Percentiles rank a stretch among this genome's conserved stretches.
phyloP scores from a whole-genome alignment of 2,888 invertebrate species.

The Macrosoma leucophasiata region DNA sequence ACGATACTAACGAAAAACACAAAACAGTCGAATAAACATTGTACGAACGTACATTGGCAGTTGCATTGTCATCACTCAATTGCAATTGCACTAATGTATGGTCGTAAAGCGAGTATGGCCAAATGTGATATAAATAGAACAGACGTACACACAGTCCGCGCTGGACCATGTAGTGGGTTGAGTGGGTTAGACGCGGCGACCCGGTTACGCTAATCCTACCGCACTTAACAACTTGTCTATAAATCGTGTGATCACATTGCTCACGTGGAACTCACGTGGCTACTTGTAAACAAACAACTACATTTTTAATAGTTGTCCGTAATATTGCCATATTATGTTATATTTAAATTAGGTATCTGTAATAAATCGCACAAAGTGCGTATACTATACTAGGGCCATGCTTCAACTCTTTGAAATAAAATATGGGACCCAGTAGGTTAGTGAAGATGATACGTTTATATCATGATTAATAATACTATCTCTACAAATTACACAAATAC shows the following conservation, averaged over 20 bases:
- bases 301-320: no score
- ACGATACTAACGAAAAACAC: no score
- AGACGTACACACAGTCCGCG: constrained; percentile 19
- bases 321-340: no score
- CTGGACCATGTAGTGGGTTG: constrained; percentile 17
- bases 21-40: no score
- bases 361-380: no score
- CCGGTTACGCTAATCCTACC: constrained; percentile 49
- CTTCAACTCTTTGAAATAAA: no score
- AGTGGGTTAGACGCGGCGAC: constrained; percentile 39
- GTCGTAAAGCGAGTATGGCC: constrained; percentile 28
- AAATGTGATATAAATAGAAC: constrained; percentile 49
- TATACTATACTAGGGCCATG: no score
- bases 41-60: constrained; percentile 15
- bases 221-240: constrained; percentile 27
- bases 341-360: no score
- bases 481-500: no score
- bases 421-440: no score
- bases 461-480: no score
- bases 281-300: constrained; percentile 36
- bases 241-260: constrained; percentile 37
- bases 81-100: constrained; percentile 32
- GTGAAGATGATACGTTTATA: no score
- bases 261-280: constrained; percentile 32
- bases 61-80: constrained; percentile 27